Evolutionary conservation across 2,888 invertebrate genomes (phyloP), one percentile per base, ranked within the genome.

Genomic region (Eilema caniola): DNA sequence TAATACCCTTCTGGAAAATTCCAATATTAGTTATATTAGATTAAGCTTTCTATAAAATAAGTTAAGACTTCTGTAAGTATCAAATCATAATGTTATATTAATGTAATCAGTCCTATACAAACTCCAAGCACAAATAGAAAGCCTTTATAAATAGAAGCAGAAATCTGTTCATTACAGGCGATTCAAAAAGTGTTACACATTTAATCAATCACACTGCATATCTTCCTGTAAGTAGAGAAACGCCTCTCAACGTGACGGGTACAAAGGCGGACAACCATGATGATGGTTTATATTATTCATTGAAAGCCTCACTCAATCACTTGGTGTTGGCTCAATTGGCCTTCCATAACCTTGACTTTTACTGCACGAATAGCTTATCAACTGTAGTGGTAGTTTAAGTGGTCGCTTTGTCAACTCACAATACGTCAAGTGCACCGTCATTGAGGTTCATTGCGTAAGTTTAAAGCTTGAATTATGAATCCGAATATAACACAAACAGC

Each of bases 211-310:
- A 47, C 47, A 7, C 47, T 20, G 20, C 3, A 41, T 41, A 14
- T 53, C 53, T 53, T 53, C 10, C 10, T 53, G 53, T 47, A 16
- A 53, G 53, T n/a, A n/a, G n/a, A 53, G 53, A n/a, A 47, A n/a
- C n/a, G n/a, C 10, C 53, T 53, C 53, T n/a, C 53, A n/a, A n/a
- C 7, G 53, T 53, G n/a, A 53, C 53, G 10, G 10, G 8, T 20
- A n/a, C 53, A 53, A 53, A 53, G 53, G 53, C 53, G n/a, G 53
- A 53, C 53, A 53, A 53, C 53, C 53, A n/a, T 53, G 53, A 53
- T 53, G n/a, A 53, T 53, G n/a, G n/a, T n/a, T 53, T 53, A 53
- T 53, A 53, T 53, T 53, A 53, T 53, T 53, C 53, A 53, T 53
- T 7, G 53, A 10, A 53, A 53, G n/a, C 53, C 53, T 53, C 10